Percentiles rank a stretch among this genome's conserved stretches.
These are phyloP conservation scores for Fistularia tabacaria DNA, from an alignment of 2,797 vertebrate genomes.

Conservation along the genomic window DNA sequence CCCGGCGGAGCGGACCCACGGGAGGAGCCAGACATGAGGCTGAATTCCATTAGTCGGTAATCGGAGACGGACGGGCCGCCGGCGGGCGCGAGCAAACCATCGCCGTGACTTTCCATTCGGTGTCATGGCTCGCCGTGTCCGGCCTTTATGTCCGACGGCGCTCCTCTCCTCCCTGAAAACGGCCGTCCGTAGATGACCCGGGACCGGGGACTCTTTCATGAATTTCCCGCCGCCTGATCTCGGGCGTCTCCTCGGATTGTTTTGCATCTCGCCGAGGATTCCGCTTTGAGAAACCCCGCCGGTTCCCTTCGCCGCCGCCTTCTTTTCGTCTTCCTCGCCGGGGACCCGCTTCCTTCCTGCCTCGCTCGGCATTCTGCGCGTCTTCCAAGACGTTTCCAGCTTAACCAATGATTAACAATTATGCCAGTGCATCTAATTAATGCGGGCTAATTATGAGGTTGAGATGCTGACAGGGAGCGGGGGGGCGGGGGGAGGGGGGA, in stretches of 20 bases:
- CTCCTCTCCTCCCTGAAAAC: constrained; percentile 20
- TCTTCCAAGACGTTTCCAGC: constrained; percentile 73
- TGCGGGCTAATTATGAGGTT: constrained; percentile 76
- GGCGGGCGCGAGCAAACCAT: constrained; percentile 56
- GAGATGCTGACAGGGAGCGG: constrained; percentile 69
- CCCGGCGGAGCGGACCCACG: constrained; percentile 61
- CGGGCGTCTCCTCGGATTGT: constrained; percentile 34
- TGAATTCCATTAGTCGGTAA: constrained; percentile 74
- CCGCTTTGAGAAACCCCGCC: constrained; percentile 10
- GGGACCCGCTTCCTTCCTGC: constrained; percentile 46
- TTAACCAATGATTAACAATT: constrained; percentile 81
- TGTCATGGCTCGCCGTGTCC: background rate
- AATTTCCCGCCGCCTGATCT: constrained; percentile 45
- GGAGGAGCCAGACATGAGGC: constrained; percentile 69
- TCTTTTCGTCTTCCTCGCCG: constrained; percentile 9
- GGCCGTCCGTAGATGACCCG: constrained; percentile 38
- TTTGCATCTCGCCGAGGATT: constrained; percentile 25
- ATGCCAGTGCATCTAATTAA: constrained; percentile 79
- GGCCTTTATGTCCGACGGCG: constrained; percentile 17
- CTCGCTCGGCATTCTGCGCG: constrained; percentile 71
- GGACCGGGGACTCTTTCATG: constrained; percentile 40
- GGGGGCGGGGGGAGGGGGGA: constrained; percentile 32
- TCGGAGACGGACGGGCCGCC: constrained; percentile 64
- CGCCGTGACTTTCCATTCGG: constrained; percentile 39
- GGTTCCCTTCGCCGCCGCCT: background rate